These are phyloP conservation scores for Vanessa tameamea DNA, from an alignment of 1,140 invertebrate species.

Conservation along the genomic window DNA sequence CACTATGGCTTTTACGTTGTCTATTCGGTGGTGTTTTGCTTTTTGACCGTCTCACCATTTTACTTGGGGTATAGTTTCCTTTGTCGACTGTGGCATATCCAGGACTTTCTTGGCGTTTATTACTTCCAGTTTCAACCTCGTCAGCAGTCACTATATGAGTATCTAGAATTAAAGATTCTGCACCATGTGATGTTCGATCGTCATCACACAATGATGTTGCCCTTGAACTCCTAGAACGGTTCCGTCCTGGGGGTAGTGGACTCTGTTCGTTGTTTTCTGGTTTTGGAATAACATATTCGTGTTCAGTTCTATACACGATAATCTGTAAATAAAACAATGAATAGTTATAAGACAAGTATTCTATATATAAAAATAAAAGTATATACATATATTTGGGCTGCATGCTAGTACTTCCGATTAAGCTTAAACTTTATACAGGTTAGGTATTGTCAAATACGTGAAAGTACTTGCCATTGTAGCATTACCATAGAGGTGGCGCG, in stretches of 20 bases:
- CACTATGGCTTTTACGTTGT: conserved; percentile 69
- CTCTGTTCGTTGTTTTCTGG: conserved; percentile 72
- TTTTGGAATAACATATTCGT: conserved; percentile 83
- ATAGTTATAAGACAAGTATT: neutral
- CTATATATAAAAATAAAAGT: neutral
- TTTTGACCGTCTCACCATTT: conserved; percentile 57
- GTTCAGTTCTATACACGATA: conserved; percentile 83
- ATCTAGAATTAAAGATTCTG: conserved; percentile 83
- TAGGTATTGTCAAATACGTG: too few species aligned
- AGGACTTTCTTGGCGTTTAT: conserved; percentile 81
- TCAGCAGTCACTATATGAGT: conserved; percentile 60
- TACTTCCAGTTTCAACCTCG: conserved; percentile 73
- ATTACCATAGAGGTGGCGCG: too few species aligned
- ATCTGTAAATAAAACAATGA: conserved; percentile 69
- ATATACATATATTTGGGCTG: too few species aligned
- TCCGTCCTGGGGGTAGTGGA: conserved; percentile 72
- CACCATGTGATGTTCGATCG: conserved; percentile 86
- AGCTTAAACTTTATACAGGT: too few species aligned
- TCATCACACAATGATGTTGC: conserved; percentile 84
- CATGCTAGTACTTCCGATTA: too few species aligned
- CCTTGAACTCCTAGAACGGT: conserved; percentile 81
- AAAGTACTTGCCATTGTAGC: too few species aligned
- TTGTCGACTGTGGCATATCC: conserved; percentile 87
- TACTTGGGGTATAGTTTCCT: conserved; percentile 52
- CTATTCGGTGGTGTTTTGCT: conserved; percentile 70